Percentiles rank a stretch among this genome's conserved stretches.
phyloP scores from a whole-genome alignment of 2,797 vertebrate species.

The Mormyrops attenuatus region DNA sequence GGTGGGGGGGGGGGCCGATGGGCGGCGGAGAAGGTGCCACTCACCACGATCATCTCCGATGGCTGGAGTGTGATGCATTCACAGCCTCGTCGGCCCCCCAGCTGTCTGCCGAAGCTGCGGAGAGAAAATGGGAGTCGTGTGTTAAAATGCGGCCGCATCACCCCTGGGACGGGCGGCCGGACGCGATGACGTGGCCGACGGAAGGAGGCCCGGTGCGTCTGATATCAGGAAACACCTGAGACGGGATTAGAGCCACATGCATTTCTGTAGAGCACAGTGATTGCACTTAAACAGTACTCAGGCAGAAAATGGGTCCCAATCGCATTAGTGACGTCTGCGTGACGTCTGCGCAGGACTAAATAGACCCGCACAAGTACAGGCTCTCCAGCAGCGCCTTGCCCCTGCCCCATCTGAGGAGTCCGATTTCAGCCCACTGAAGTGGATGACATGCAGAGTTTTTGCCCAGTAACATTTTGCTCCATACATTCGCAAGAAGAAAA shows the following conservation, averaged over 20 bases:
- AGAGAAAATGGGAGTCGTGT: constrained; percentile 33
- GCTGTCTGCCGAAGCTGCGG: constrained; percentile 90
- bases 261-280: background rate
- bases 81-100: constrained; percentile 88
- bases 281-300: background rate
- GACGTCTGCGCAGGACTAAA: background rate
- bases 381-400: background rate
- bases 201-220: background rate
- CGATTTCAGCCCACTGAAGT: background rate
- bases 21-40: constrained; percentile 35
- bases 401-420: background rate
- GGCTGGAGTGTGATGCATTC: constrained; percentile 94
- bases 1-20: background rate
- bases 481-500: background rate
- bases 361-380: background rate
- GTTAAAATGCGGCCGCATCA: background rate
- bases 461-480: background rate
- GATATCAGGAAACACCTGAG: background rate
- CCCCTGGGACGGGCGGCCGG: background rate
- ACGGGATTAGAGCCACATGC: background rate
- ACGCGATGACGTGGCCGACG: background rate
- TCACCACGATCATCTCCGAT: constrained; percentile 99
- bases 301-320: background rate
- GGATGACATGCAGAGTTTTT: background rate
- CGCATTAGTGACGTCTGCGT: background rate